Conservation (phyloP, 2,888 invertebrate genomes). For the Brachynemurus nebulosus region DNA sequence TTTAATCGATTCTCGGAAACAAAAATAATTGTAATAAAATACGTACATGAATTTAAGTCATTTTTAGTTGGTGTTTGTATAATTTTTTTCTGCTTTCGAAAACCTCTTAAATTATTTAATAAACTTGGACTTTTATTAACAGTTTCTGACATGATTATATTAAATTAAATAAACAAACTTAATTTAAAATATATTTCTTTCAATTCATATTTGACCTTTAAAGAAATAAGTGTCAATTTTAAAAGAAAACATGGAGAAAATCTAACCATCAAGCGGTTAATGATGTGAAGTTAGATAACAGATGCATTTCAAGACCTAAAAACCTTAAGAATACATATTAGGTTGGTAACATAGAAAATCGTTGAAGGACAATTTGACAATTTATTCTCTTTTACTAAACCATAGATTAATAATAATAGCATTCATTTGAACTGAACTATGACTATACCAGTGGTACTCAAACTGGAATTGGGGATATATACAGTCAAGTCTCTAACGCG, state of each 20-base stretch:
- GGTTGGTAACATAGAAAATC: no score
- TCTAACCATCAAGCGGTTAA: not conserved
- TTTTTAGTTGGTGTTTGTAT: conserved; percentile 24
- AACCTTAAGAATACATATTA: no score
- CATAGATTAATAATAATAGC: no score
- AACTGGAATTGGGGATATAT: no score
- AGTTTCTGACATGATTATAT: conserved; percentile 26
- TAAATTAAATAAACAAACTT: not conserved
- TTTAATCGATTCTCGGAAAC: conserved; percentile 10
- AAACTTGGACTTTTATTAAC: conserved; percentile 39
- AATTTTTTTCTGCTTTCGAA: conserved; percentile 52
- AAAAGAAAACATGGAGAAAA: not conserved
- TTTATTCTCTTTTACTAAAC: no score
- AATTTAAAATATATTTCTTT: not conserved
- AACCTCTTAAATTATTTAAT: conserved; percentile 49
- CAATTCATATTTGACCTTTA: not conserved
- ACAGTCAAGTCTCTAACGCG: no score
- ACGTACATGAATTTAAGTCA: conserved; percentile 22
- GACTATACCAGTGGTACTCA: no score
- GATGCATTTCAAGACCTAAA: no score
- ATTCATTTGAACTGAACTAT: no score
- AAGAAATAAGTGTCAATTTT: not conserved
- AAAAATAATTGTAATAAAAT: conserved; percentile 5
- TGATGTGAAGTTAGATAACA: no score
- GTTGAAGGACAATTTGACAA: no score